These are phyloP conservation scores for Ceratotherium simum DNA, from an alignment of 2,113 vertebrate genomes.

Conservation along the genomic window DNA sequence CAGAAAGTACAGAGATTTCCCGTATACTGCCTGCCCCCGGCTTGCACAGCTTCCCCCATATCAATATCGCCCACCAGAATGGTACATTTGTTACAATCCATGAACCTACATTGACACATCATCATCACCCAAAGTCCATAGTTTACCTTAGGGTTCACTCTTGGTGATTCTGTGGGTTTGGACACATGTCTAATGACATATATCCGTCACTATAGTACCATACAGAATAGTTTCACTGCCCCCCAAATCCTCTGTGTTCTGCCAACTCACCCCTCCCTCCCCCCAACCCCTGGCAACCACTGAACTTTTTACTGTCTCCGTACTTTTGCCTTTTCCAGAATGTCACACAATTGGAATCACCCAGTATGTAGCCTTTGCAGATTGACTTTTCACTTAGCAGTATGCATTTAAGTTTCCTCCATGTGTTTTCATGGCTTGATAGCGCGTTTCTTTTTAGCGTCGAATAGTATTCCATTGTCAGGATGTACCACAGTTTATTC, in stretches of 20 bases:
- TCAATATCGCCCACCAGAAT: neutral
- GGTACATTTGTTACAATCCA: neutral
- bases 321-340: neutral
- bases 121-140: neutral
- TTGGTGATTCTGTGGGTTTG: neutral
- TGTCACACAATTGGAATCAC: neutral
- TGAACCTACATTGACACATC: neutral
- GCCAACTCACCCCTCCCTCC: neutral
- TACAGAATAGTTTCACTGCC: neutral
- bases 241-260: neutral
- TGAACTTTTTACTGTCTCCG: too few relatives aligned
- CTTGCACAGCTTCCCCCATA: too few relatives aligned
- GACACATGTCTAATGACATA: neutral
- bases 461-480: neutral
- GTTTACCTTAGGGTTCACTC: neutral
- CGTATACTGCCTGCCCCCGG: too few relatives aligned
- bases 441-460: neutral
- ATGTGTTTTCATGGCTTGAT: neutral
- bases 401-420: neutral
- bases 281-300: neutral
- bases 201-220: neutral
- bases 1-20: neutral
- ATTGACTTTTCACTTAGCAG: neutral
- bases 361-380: neutral
- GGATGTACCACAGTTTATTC: neutral